Conservation (phyloP, 2,888 invertebrate species). For the Ischnus inquisitorius region DNA sequence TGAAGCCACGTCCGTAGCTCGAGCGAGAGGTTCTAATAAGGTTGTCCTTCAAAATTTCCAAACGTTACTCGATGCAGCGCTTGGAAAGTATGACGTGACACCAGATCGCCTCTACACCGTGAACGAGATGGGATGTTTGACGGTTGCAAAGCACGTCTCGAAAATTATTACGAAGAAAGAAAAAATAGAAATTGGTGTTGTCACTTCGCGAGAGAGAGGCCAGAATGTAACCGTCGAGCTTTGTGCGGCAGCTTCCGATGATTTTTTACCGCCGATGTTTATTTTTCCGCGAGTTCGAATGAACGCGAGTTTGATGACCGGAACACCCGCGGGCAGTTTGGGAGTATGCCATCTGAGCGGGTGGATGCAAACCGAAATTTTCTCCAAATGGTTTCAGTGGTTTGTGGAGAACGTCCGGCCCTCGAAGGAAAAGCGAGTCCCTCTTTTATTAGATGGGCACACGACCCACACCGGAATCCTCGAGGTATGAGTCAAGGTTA, state of each 20-base stretch:
- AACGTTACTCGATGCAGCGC: not conserved
- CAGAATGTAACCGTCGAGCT: constrained; percentile 74
- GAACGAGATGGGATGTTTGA: constrained; percentile 9
- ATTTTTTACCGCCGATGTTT: constrained; percentile 74
- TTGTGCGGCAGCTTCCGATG: constrained; percentile 75
- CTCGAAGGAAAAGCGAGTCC: constrained; percentile 14
- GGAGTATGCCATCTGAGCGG: constrained; percentile 74
- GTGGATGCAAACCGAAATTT: constrained; percentile 78
- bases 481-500: too few relatives aligned
- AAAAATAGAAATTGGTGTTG: constrained; percentile 74
- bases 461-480: constrained; percentile 79
- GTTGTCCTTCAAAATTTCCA: constrained; percentile 2
- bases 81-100: not conserved
- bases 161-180: constrained; percentile 39
- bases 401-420: not conserved
- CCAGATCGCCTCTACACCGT: not conserved
- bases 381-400: constrained; percentile 56
- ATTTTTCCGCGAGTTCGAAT: constrained; percentile 75
- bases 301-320: constrained; percentile 75
- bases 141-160: constrained; percentile 22
- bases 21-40: constrained; percentile 33
- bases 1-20: constrained; percentile 39
- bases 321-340: constrained; percentile 75
- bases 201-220: constrained; percentile 77
- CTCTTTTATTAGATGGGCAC: constrained; percentile 80